Conservation (phyloP, 2,888 invertebrate genomes). For the Drosophila nigricruria region DNA sequence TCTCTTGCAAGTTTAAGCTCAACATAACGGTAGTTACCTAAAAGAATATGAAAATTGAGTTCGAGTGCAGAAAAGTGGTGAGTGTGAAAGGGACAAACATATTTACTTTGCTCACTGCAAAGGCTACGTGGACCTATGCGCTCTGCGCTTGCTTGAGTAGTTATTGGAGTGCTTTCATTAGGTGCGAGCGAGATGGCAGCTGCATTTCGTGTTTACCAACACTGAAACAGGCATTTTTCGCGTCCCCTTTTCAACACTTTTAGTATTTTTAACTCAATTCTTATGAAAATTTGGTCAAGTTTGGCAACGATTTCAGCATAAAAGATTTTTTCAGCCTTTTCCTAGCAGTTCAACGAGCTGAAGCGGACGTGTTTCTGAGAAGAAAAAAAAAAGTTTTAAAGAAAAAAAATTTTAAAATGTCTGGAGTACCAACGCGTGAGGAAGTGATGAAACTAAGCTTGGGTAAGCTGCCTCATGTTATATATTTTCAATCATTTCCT, state of each 20-base stretch:
- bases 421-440: background rate
- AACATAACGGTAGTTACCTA: background rate
- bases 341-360: background rate
- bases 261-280: background rate
- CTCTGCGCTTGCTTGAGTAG: background rate
- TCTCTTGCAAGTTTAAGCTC: background rate
- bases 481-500: background rate
- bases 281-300: too few relatives aligned
- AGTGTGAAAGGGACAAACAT: background rate
- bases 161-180: background rate
- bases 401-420: background rate
- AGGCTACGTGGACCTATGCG: background rate
- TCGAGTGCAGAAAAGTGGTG: background rate
- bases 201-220: background rate
- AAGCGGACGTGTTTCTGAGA: background rate
- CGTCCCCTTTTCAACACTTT: background rate
- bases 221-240: too few relatives aligned
- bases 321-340: too few relatives aligned
- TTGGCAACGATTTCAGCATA: background rate
- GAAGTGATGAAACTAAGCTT: constrained; percentile 7
- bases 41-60: background rate
- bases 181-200: background rate
- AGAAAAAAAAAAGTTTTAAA: background rate
- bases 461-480: constrained; percentile 2
- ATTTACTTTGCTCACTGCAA: background rate